Base-by-base conservation (phyloP, 2,888 invertebrate genomes). In the Drosophila stalkeri region DNA sequence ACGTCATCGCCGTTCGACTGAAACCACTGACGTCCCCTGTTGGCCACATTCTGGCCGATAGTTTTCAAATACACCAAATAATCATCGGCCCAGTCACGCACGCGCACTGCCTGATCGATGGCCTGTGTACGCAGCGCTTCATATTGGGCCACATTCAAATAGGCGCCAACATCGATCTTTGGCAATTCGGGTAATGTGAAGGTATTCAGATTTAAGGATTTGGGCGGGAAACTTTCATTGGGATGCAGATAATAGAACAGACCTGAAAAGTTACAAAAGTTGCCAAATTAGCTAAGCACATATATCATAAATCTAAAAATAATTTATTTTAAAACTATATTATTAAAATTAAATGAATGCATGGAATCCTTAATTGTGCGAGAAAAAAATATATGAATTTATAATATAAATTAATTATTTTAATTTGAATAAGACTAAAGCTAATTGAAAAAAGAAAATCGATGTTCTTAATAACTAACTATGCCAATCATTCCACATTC, bases 1-100 rank as follows among this genome's bases (percentile, higher is more conserved):
- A 88, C 80, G 65, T 90, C 86, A 69, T 88, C 70, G 43, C 66
- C 56, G 46, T 64, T 56, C 55, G 82, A 63, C 68, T 87, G 87
- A 86, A 92, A 91, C n/a, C 94, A 92, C 86, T 92, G 93, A 79
- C 92, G 91, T 80, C 94, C 90, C 77, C 94, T 94, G 64, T 94
- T 94, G 64, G 92, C 92, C 73, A 95, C 94, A 89, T 95, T 95
- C 12, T 93, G 93, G 0, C 94, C 94, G 0, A 95, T 94, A 0
- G 94, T 93, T 60, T 92, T 92, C 31, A 94, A 81, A 80, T 95
- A 95, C 41, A 94, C 47, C 47, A 92, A 74, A 80, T 92, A 93
- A 72, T 93, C 92, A 63, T 91, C 86, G 63, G 92, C 91, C 87
- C 91, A 92, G 69, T 86, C 94, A 0, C 94, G 94, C 1, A 94